Base-by-base conservation (phyloP, 1,140 invertebrate species). In the Bursaphelenchus mucronatus region DNA sequence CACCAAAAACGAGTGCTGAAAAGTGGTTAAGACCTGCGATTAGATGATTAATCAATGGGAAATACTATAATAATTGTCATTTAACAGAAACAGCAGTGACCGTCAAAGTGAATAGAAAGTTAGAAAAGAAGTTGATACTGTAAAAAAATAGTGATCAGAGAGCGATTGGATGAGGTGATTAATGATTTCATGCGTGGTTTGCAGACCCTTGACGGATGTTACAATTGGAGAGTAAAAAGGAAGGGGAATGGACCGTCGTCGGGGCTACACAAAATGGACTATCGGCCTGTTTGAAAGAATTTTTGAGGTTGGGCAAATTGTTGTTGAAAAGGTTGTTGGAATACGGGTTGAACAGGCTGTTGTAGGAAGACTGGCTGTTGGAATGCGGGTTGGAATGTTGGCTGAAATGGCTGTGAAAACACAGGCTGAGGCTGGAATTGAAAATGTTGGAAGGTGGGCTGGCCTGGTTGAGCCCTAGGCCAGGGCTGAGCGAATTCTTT, bases 51-150 rank as follows among this genome's bases (percentile, higher is more conserved):
- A 66, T 64, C 30, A 19, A 56, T 8, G 0, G 19, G 21, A 52
- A 66, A 6, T 65, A 17, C 41, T 21, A n/a, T n/a, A n/a, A n/a
- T n/a, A n/a, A 43, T 39, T 46, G 8, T 39, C 21, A 64, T 19
- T 4, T 30, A 62, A 40, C 54, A 8, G 15, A 45, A 46, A n/a
- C n/a, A 53, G 49, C 19, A 46, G 8, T 51, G 21, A 57, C 13
- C 61, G 15, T 7, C 15, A 63, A n/a, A 45, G 43, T 8, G 19
- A 45, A 51, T 21, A 7, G 17, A 47, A n/a, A 30, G 17, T 10
- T 66, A 64, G 41, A 44, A 59, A 44, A 17, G 41, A 11, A 50
- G 45, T 30, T 30, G 30, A 30, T 30, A 30, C 30, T 30, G 30
- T 30, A 30, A 30, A 30, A 30, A 30, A 30, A 30, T n/a, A n/a